These are phyloP conservation scores for Oreochromis grahami DNA, from an alignment of 2,797 vertebrate species.

Conservation along the genomic window DNA sequence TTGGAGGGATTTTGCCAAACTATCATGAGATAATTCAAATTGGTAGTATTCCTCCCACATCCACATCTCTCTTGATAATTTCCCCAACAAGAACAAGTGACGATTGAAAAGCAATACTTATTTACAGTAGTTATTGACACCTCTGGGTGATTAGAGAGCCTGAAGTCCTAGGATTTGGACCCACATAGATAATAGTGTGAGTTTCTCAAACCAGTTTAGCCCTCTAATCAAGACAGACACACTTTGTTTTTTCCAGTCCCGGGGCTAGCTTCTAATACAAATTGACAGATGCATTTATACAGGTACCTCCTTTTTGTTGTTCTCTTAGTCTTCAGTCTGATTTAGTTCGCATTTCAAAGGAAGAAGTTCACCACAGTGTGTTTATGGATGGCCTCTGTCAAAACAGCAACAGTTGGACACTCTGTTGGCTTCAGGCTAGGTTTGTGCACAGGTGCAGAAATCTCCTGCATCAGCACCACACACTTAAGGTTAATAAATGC, in stretches of 20 bases:
- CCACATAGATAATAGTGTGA: background rate
- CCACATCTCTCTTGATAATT: background rate
- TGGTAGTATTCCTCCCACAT: background rate
- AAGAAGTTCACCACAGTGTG: slow-evolving; percentile 25
- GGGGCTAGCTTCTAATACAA: slow-evolving; percentile 16
- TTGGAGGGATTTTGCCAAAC: background rate
- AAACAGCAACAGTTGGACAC: slow-evolving; percentile 26
- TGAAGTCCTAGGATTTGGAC: background rate
- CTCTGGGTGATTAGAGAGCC: background rate
- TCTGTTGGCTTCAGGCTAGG: slow-evolving; percentile 30
- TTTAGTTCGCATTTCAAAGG: slow-evolving; percentile 57
- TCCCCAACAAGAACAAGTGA: background rate
- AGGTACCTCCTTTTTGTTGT: slow-evolving; percentile 42
- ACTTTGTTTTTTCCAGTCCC: background rate
- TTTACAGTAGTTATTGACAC: background rate
- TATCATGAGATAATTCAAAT: background rate
- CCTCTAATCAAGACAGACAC: slow-evolving; percentile 24
- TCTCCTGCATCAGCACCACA: slow-evolving; percentile 15
- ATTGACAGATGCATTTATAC: slow-evolving; percentile 54
- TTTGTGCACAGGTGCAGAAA: slow-evolving; percentile 22
- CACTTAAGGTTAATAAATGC: slow-evolving; percentile 49
- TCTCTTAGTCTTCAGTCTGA: slow-evolving; percentile 39
- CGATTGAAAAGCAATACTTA: background rate
- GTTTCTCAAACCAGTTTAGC: slow-evolving; percentile 9
- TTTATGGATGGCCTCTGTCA: slow-evolving; percentile 45